Base-by-base conservation (phyloP, 1,140 invertebrate genomes). In the Neodiprion fabricii region DNA sequence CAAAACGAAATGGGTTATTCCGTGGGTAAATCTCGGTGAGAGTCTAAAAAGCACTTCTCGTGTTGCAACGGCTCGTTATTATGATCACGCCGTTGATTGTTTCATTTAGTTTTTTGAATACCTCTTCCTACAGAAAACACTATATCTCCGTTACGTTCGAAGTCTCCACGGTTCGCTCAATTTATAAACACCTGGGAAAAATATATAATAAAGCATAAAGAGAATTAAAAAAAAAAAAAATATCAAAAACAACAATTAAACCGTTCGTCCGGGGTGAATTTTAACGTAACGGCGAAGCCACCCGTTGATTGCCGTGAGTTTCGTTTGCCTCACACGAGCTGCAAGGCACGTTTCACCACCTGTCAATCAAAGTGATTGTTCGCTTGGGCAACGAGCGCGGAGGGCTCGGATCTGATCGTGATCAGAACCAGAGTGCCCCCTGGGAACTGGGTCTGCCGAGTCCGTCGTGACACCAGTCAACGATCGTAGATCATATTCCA, bases 331-430 rank as follows among this genome's bases (percentile, higher is more conserved):
- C 53, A 61, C 53, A 61, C 53, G 11, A 61, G 53, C 11, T 61
- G 53, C 53, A 61, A 61, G 53, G n/a, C 53, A 61, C 53, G 53
- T 61, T 61, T 61, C n/a, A 61, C 53, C 53, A 61, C 53, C 53
- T 61, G 53, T 61, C 53, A 61, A 61, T 61, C 53, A 61, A 61
- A 61, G 53, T 61, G 53, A 61, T 61, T 61, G 53, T 61, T 61
- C 53, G 53, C 53, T 61, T 61, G n/a, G 53, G 53, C 53, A 61
- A 61, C 53, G 53, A 61, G 11, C 53, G 53, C 53, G 5, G 53
- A 61, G 53, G 53, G 53, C 53, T 61, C 53, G 53, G 53, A 61
- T 61, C 53, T 61, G 53, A 61, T 61, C 53, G 53, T 61, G 53
- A 61, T 61, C 53, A 61, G 53, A 61, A 61, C 53, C 53, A 61